Base-by-base conservation (phyloP, 2,888 invertebrate genomes). In the Lithophane leautieri region DNA sequence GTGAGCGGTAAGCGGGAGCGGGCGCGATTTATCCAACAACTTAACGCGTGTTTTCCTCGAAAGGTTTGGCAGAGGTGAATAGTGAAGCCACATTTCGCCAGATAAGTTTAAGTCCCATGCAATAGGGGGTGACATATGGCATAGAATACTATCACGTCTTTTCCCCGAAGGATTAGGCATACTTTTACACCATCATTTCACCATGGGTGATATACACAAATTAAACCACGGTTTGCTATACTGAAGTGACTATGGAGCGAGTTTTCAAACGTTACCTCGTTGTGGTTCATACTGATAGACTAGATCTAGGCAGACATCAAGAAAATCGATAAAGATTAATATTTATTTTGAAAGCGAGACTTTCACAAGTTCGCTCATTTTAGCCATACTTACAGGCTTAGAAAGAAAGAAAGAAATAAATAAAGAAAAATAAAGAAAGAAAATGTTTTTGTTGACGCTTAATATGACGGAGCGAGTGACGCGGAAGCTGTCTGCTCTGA, bases 1-100 rank as follows among this genome's bases (percentile, higher is more conserved):
- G 71, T 54, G 52, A 61, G 76, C 79, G 60, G 47, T n/a, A 1
- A 40, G 66, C 16, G 56, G 22, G 4, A 19, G 56, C 65, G 78
- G 76, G 52, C 44, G 60, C 58, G 60, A 28, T 19, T 50, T 58
- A 16, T 4, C 2, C 11, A 54, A 40, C 4, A n/a, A 19, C 1
- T 9, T 19, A 19, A 44, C 40, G 0, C 1, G 19, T 25, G 19
- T 25, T 42, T n/a, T 4, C 9, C 6, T 1, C 4, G 11, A 42
- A n/a, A 12, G 54, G 12, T 44, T 44, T 14, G 3, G 11, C 44
- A 12, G 44, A 44, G 44, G 44, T 44, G 44, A 9, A 22, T 9
- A 0, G 3, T 22, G 4, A 0, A 9, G n/a, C 54, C 54, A 25
- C 12, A 54, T 54, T 54, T 54, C 54, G n/a, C 50, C 50, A 2